Evolutionary conservation across 2,113 vertebrate species (phyloP), one percentile per base, ranked within the genome.

Genomic region (Eurystomus gularis): DNA sequence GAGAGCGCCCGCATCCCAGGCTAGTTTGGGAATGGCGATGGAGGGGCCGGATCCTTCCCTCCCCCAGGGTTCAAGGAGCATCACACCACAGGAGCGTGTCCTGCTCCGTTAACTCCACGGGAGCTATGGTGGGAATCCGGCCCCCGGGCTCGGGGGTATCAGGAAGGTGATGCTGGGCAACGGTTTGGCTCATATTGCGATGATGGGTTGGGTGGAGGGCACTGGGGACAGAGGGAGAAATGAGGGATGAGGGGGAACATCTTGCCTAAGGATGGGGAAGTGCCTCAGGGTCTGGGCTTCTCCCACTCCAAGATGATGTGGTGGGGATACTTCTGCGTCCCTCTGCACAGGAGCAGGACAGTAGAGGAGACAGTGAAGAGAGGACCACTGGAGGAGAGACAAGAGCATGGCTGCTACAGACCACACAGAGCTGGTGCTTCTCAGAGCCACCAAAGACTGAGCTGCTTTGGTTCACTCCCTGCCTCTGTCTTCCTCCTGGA

Each of bases 81-180:
- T 37, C 31, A 2, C 2, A 10, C 26, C 44, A 5, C 0, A 13
- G 58, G 77, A 64, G 26, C 2, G 55, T 17, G 54, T 55, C 88
- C 83, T 72, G 77, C 93, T 86, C 91, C 46, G 0, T 21, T 35
- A 40, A 86, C 83, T 91, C 94, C 97, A 91, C 37, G 79, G 86
- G 88, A 96, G 86, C 86, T 75, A 20, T 0, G 21, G 73, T 64
- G 81, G 86, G 75, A 77, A 76, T 21, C 57, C 7, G 1, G 65
- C 48, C 76, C 72, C 49, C 0, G 0, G 55, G 60, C 66, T 69
- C 46, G 2, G 35, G 17, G 79, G 21, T 2, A 1, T 2, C 0
- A 0, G 46, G 70, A 80, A 80, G 68, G 85, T 20, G 88, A 61
- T 0, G 3, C 2, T 40, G 82, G 72, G 85, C 51, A 55, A 39